Evolutionary conservation across 1,140 invertebrate species (phyloP).

Genomic region (Drosophila ambigua): DNA sequence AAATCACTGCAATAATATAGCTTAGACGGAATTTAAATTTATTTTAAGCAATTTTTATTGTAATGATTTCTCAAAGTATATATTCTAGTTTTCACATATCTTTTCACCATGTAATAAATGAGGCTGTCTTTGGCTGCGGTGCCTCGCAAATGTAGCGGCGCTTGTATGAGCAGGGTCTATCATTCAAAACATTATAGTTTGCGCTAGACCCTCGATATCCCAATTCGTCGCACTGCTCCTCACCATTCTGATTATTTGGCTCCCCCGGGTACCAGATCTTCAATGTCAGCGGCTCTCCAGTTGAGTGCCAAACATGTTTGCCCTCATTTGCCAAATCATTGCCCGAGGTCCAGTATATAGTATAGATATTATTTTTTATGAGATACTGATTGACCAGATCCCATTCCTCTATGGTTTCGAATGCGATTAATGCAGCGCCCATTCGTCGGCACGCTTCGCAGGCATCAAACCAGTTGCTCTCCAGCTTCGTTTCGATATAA

Average conservation of each 20-base stretch:
- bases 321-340: constrained; percentile 8
- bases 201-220: too few relatives aligned
- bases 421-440: constrained; percentile 9
- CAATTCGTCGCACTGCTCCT: constrained; percentile 19
- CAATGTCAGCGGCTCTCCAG: neutral
- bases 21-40: too few relatives aligned
- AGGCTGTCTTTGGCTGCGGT: too few relatives aligned
- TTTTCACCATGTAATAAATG: too few relatives aligned
- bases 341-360: constrained; percentile 28
- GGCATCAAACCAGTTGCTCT: constrained; percentile 26
- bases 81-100: too few relatives aligned
- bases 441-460: constrained; percentile 12
- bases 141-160: too few relatives aligned
- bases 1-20: too few relatives aligned
- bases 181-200: too few relatives aligned
- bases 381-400: constrained; percentile 4
- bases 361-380: neutral
- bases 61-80: too few relatives aligned
- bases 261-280: constrained; percentile 14
- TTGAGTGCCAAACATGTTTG: constrained; percentile 19
- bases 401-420: constrained; percentile 13
- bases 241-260: constrained; percentile 12
- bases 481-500: too few relatives aligned
- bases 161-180: too few relatives aligned
- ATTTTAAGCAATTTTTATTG: too few relatives aligned